Base-by-base conservation (phyloP, 2,888 invertebrate genomes). In the Syrista parreyssii region DNA sequence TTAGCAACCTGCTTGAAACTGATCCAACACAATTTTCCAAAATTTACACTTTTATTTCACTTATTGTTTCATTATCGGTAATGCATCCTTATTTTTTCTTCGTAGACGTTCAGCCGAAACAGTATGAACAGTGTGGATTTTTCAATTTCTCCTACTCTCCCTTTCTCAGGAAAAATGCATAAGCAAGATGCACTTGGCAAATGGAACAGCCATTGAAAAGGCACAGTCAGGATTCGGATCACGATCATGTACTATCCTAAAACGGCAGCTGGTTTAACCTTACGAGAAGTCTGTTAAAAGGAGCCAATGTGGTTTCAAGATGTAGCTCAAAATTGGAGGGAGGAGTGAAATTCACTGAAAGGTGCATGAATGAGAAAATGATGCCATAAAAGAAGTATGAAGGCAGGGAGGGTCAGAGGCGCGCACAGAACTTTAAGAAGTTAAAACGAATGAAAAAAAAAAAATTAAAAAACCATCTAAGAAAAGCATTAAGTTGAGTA, bases 111-210 rank as follows among this genome's bases (percentile, higher is more conserved):
- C n/a, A 31, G 31, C 68, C 69, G 34, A 68, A 40, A 30, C 68
- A 75, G 69, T 69, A 35, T 30, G 31, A 4, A 12, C 75, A 69
- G 72, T 68, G 73, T 69, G 23, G 30, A 76, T 36, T 55, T 75
- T 76, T 74, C 78, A 76, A 78, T 78, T 78, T 78, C 78, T 78
- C 76, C 76, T 80, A 78, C 76, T 74, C 78, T 36, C 40, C 72
- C n/a, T 36, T 23, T 31, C 30, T 34, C 72, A 31, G 15, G 12
- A 12, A 30, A 72, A 75, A 15, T 30, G 11, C 31, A 36, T 9
- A 9, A 23, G 55, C 55, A 55, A 23, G 23, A 55, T 23, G 23
- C 9, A 55, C 1, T 55, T 9, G 68, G 73, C 72, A 55, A 74
- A 2, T 55, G 55, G 31, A 30, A 68, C 35, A 36, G 33, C 55